Conservation (phyloP, 2,113 vertebrate genomes). For the Baryphthengus martii region DNA sequence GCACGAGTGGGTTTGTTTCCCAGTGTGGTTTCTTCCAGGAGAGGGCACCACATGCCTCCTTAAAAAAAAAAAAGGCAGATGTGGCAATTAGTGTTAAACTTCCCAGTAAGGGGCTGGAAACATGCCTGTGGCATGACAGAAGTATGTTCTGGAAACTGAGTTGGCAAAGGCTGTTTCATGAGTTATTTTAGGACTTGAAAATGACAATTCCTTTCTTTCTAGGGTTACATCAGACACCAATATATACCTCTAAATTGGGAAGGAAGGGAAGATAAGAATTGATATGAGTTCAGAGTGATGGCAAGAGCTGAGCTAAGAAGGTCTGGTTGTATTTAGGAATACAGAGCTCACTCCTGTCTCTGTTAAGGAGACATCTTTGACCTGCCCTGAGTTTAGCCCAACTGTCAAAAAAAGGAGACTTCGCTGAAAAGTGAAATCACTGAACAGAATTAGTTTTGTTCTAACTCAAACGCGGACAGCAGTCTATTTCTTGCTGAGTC, state of each 20-base stretch:
- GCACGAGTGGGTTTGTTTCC: neutral
- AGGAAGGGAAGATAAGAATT: neutral
- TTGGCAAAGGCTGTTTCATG: neutral
- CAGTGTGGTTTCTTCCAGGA: conserved; percentile 29
- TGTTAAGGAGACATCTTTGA: neutral
- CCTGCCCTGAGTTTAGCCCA: neutral
- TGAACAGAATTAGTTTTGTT: too few species aligned
- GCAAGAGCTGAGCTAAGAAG: neutral
- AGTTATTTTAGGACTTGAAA: neutral
- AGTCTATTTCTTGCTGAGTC: neutral
- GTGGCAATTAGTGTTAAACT: conserved; percentile 11
- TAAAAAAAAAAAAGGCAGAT: neutral
- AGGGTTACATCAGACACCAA: neutral
- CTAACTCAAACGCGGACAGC: too few species aligned
- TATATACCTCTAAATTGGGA: neutral
- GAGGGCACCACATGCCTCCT: conserved; percentile 57
- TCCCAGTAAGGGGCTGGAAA: neutral
- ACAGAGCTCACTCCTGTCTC: neutral
- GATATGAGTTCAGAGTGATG: neutral
- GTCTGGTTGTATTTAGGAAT: neutral
- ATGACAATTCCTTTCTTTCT: neutral
- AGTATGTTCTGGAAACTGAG: neutral
- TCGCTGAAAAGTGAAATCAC: too few species aligned
- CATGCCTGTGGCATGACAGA: neutral
- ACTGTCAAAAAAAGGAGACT: too few species aligned